Base-by-base conservation (phyloP, 1,140 invertebrate genomes). In the Drosophila orosa region DNA sequence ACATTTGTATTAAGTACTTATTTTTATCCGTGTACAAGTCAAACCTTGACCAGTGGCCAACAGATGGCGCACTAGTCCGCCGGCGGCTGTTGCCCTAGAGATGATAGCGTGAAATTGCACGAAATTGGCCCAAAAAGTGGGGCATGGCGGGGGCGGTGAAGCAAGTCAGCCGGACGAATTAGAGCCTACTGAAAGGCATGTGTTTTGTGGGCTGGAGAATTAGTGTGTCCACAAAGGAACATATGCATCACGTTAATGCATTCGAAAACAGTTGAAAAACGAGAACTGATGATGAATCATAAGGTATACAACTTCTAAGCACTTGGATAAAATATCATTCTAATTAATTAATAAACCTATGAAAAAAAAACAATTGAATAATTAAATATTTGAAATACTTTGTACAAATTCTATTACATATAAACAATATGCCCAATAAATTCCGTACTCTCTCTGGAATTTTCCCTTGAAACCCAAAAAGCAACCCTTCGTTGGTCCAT, bases 21-120 rank as follows among this genome's bases (percentile, higher is more conserved):
- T 37, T 37, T 37, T n/a, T n/a, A 7, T n/a, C 35, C 2, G 35
- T 31, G 47, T 22, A 52, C 17, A 9, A 22, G 12, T 52, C 0
- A 35, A 35, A 59, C 40, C 54, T 61, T 15, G 45, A 39, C 42
- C 17, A 54, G 13, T 59, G 52, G 67, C 50, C 62, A 50, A 65
- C 81, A 84, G 80, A 85, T 85, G 81, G 67, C 65, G 80, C 71
- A 55, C n/a, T 9, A n/a, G 12, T 25, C 12, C 13, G 17, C 35
- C 35, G 27, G 35, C 25, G 39, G 57, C 47, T 22, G 31, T 57
- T 48, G 54, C 57, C 60, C 59, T 67, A 56, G 44, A 48, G 80
- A 73, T 65, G 55, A 39, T 31, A 54, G 57, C 65, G 40, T 57
- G 42, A 39, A 71, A 68, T 67, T 47, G 62, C 19, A 39, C 40